Percentiles rank a stretch among this genome's conserved stretches.
phyloP scores from a whole-genome alignment of 2,888 invertebrate genomes.

The Erebia ligea region DNA sequence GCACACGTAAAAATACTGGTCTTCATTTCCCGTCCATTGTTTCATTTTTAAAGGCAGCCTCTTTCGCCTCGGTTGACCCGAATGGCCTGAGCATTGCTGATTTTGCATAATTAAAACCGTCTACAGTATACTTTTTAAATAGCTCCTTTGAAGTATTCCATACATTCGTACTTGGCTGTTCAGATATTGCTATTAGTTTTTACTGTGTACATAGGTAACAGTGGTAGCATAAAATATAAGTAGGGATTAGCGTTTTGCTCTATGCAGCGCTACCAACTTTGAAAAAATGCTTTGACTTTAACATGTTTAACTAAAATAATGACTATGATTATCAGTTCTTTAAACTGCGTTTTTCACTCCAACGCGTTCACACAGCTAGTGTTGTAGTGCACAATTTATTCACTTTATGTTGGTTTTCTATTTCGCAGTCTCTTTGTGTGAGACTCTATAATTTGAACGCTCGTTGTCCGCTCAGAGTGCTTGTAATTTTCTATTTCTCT shows the following conservation, averaged over 20 bases:
- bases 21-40: slow-evolving; percentile 67
- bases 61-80: slow-evolving; percentile 61
- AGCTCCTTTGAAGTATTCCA: slow-evolving; percentile 37
- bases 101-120: slow-evolving; percentile 72
- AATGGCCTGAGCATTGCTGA: slow-evolving; percentile 64
- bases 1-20: slow-evolving; percentile 41
- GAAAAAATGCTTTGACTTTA: not conserved
- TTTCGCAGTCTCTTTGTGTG: slow-evolving; percentile 7
- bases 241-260: too few relatives aligned
- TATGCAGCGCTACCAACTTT: too few relatives aligned
- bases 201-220: not conserved
- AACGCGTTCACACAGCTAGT: not conserved
- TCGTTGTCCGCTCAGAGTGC: not conserved
- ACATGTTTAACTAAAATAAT: not conserved
- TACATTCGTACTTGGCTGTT: slow-evolving; percentile 6
- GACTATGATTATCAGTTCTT: not conserved
- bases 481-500: slow-evolving; percentile 6
- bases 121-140: slow-evolving; percentile 57
- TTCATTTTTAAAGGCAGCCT: slow-evolving; percentile 60
- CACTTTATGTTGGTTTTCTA: slow-evolving; percentile 6
- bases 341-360: not conserved
- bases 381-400: not conserved
- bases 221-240: too few relatives aligned
- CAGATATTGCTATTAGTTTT: not conserved
- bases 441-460: slow-evolving; percentile 9